These are phyloP conservation scores for Thereva unica DNA, from an alignment of 2,888 invertebrate genomes.

Conservation along the genomic window DNA sequence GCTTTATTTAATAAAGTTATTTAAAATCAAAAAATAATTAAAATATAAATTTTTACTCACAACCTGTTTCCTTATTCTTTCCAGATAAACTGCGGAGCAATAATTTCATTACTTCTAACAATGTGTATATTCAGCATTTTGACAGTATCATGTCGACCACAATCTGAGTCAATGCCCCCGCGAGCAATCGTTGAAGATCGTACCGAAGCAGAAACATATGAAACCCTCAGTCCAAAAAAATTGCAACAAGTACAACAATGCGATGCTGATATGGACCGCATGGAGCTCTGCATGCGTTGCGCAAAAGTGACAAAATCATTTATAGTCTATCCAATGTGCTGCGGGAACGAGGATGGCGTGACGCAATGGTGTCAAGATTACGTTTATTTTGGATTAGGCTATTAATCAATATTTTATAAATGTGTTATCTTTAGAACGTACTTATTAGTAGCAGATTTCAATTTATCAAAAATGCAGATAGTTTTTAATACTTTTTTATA, in stretches of 20 bases:
- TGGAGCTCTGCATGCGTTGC: conserved; percentile 62
- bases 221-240: conserved; percentile 49
- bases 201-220: not conserved
- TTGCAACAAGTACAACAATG: conserved; percentile 52
- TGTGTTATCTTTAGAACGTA: no score
- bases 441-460: no score
- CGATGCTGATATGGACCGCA: conserved; percentile 48
- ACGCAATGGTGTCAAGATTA: conserved; percentile 61
- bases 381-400: conserved; percentile 56
- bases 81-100: not conserved
- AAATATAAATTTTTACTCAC: no score
- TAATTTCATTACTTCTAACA: not conserved
- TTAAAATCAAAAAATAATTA: no score
- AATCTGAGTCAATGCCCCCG: not conserved
- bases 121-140: conserved; percentile 1
- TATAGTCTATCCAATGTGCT: conserved; percentile 63
- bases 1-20: no score
- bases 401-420: not conserved
- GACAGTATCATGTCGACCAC: conserved; percentile 4
- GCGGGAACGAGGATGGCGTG: conserved; percentile 59
- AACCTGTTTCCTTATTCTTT: not conserved
- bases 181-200: not conserved
- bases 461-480: no score
- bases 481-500: no score
- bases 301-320: conserved; percentile 62